Conservation (phyloP, 2,113 vertebrate species). For the Prolemur simus region DNA sequence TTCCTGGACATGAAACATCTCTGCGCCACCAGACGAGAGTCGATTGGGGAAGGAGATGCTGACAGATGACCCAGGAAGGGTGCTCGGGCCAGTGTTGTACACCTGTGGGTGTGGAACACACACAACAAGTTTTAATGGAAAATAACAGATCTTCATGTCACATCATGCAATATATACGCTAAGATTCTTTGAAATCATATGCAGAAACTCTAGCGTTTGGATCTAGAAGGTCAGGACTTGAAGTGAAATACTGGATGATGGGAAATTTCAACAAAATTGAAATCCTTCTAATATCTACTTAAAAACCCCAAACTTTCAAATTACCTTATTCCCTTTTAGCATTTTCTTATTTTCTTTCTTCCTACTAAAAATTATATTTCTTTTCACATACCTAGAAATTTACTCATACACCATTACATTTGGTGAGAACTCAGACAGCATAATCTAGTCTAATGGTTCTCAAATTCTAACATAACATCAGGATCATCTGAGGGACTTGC, state of each 20-base stretch:
- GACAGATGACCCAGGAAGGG: conserved; percentile 92
- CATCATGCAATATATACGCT: no score
- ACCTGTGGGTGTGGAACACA: conserved; percentile 83
- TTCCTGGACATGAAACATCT: conserved; percentile 94
- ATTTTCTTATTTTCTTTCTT: neutral
- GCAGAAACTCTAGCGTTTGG: neutral
- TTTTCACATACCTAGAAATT: neutral
- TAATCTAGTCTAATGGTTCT: neutral
- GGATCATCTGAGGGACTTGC: neutral
- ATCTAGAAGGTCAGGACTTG: neutral
- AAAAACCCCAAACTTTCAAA: neutral
- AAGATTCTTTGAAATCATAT: neutral
- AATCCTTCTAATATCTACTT: neutral
- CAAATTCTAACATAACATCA: neutral
- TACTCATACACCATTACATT: neutral
- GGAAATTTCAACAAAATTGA: neutral
- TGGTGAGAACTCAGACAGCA: neutral
- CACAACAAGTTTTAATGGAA: neutral
- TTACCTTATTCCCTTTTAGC: neutral
- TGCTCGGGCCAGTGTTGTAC: conserved; percentile 98
- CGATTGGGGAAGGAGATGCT: conserved; percentile 95
- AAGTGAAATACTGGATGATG: neutral
- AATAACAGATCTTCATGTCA: conserved; percentile 28
- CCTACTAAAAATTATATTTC: neutral
- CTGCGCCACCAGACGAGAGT: conserved; percentile 89